A percentile compares a stretch with the other conserved stretches of the same genome.
These are phyloP conservation scores for Brachyhypopomus occidentalis DNA, from an alignment of 2,113 vertebrate species.

Conservation along the genomic window DNA sequence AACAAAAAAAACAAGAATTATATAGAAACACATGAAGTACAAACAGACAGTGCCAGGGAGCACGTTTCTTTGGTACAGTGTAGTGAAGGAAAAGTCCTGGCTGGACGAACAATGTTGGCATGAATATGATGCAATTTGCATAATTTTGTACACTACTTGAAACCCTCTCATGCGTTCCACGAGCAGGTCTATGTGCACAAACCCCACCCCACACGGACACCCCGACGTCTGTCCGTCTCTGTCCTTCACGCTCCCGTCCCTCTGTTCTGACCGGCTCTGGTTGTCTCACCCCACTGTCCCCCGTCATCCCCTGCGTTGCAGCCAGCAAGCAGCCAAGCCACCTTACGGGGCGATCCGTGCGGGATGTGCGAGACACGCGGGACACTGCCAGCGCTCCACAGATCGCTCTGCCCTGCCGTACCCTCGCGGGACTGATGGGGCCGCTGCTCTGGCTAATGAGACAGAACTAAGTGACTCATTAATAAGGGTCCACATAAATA, in stretches of 20 bases:
- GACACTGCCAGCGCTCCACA: conserved; percentile 21
- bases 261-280: conserved; percentile 14
- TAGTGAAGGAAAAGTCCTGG: too few species aligned
- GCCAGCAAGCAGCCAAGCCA: conserved; percentile 52
- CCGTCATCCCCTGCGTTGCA: conserved; percentile 34
- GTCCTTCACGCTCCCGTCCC: conserved; percentile 19
- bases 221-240: not conserved
- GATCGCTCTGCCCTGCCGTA: conserved; percentile 39
- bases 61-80: too few species aligned
- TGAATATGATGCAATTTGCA: too few species aligned
- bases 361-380: conserved; percentile 47
- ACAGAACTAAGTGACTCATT: conserved; percentile 71
- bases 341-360: conserved; percentile 33
- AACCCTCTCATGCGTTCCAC: too few species aligned
- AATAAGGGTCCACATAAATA: conserved; percentile 69
- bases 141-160: too few species aligned
- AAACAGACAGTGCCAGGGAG: too few species aligned
- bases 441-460: conserved; percentile 62
- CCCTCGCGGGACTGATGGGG: conserved; percentile 20
- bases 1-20: too few species aligned
- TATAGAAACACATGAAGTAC: too few species aligned
- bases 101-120: too few species aligned
- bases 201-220: too few species aligned
- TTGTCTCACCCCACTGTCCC: conserved; percentile 37
- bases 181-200: too few species aligned